A percentile compares a stretch with the other conserved stretches of the same genome.
Conservation (phyloP, 2,888 invertebrate genomes). For the Drosophila putrida region DNA sequence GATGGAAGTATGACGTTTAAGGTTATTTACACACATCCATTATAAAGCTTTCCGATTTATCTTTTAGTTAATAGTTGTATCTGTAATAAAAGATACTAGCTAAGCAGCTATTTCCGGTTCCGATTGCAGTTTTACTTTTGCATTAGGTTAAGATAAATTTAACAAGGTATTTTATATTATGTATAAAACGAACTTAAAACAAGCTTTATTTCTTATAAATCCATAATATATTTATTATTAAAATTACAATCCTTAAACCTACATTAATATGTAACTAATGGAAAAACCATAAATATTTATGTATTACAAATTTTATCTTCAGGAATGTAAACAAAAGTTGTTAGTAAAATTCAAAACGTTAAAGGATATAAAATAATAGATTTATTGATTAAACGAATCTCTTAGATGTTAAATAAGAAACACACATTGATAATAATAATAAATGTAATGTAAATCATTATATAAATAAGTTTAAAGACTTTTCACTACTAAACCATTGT, state of each 20-base stretch:
- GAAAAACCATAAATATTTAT: too few species aligned
- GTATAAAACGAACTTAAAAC: too few species aligned
- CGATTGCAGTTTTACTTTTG: neutral
- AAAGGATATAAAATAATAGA: neutral
- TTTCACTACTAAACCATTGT: too few species aligned
- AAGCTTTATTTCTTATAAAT: too few species aligned
- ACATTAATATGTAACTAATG: too few species aligned
- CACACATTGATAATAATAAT: neutral
- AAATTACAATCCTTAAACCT: too few species aligned
- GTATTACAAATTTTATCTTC: too few species aligned
- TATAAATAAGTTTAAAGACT: neutral
- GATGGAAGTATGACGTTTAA: conserved; percentile 52
- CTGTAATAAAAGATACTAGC: neutral
- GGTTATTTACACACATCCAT: conserved; percentile 45
- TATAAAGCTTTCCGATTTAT: neutral
- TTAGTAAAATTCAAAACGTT: neutral
- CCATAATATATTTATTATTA: too few species aligned
- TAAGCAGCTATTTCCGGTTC: neutral
- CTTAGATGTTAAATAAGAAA: neutral
- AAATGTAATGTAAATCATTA: neutral
- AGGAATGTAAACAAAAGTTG: too few species aligned
- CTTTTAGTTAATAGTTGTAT: neutral
- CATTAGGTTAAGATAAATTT: neutral
- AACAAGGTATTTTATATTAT: neutral
- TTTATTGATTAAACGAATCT: neutral